Base-by-base conservation (phyloP, 2,888 invertebrate species). In the Trachelus stipa region DNA sequence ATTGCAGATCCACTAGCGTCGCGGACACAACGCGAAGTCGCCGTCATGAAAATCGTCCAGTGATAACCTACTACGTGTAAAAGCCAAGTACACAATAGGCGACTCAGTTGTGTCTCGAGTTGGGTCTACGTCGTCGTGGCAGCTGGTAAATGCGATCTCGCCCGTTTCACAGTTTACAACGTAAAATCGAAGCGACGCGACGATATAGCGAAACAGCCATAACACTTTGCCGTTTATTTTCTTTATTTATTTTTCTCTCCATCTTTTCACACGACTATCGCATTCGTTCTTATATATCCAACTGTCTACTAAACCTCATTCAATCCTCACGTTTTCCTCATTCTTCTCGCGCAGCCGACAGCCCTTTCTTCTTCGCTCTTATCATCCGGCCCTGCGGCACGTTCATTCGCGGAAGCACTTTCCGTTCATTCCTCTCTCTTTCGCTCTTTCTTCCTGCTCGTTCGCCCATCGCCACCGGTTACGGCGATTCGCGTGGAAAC, bases 401-500 rank as follows among this genome's bases (percentile, higher is more conserved):
- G 56, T 56, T 56, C 33, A 33, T 71, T 71, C 71, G 71, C 11
- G 71, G 71, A 71, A 71, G 33, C 31, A 31, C 71, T 31, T 31
- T 34, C 31, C 30, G 56, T 9, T 71, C 31, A 0, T 71, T 31
- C 71, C 3, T 31, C 71, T 33, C 69, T 15, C 56, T 56, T 23
- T 56, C 23, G 23, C 9, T 56, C 23, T 23, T 56, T 56, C 23
- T 56, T 23, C 56, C 56, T 56, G 2, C 15, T 56, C 23, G 9
- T 23, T 56, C 56, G 56, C 40, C 4, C 40, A 40, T 40, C 40
- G 15, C 23, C 56, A 56, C 23, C 34, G 56, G 68, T 78, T 76
- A 73, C 73, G 76, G 73, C 76, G 68, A 74, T 73, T 80, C 69
- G 33, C n/a, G 75, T 68, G 78, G 75, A 80, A 80, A 78, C 56